Evolutionary conservation across 2,113 vertebrate genomes (phyloP), one percentile per base, ranked within the genome.

Genomic region (Chelonoidis abingdonii): DNA sequence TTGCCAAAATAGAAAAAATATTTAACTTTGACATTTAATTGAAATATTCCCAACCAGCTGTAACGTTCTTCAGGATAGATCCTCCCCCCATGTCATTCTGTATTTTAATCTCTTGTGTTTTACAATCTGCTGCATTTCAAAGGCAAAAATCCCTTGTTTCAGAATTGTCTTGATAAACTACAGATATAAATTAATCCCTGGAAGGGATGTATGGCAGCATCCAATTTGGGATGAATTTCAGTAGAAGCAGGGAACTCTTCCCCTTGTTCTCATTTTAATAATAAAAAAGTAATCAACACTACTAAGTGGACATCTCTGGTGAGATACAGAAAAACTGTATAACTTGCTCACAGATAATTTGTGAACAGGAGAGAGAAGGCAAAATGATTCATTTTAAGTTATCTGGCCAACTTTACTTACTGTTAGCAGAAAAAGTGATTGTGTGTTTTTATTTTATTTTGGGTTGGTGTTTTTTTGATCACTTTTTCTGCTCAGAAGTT

Each of bases 231-330:
- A 12, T 2, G 76, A 54, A 25, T n/a, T 41, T 41, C 69, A 78
- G 54, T 72, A 22, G 19, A 72, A 72, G 35, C 35, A 72, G 19
- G 86, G 38, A 59, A 44, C 12, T 24, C 11, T 2, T 19, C 24
- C 8, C n/a, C 7, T 0, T 21, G 2, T 54, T 78, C 41, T 2
- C 7, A 38, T 47, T 65, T 2, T 10, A 14, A 35, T 57, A 49
- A 53, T 22, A 69, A 69, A 69, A 65, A 69, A 19, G 4, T 21
- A 69, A 35, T 25, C 49, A 59, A 9, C 53, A 78, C 72, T 78
- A 3, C 57, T 29, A 44, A n/a, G 10, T 49, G 5, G 38, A 25
- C 2, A 2, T 3, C 22, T 53, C 69, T 80, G 49, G 52, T 83
- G 49, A 14, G 14, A 35, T 0, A 35, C 22, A n/a, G 57, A 86